Conservation (phyloP, 2,113 vertebrate species). For the Phoxinus phoxinus region DNA sequence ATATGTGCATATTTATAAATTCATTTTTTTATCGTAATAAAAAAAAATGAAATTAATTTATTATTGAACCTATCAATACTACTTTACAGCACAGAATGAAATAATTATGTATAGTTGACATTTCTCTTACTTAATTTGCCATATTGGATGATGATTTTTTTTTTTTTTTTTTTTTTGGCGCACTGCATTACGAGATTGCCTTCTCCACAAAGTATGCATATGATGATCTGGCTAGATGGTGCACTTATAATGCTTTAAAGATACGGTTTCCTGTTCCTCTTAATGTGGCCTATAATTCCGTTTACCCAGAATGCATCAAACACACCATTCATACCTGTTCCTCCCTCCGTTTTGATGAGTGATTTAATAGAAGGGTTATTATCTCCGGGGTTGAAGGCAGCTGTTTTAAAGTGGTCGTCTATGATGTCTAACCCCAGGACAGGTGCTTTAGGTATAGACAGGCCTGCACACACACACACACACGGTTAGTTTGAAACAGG, state of each 20-base stretch:
- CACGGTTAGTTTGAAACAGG: conserved; percentile 12
- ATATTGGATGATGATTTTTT: neutral
- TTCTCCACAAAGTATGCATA: neutral
- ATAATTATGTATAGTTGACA: neutral
- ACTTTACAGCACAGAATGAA: neutral
- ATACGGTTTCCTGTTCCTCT: neutral
- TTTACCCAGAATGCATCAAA: conserved; percentile 32
- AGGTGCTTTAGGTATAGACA: conserved; percentile 12
- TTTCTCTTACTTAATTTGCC: neutral
- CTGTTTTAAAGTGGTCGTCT: conserved; percentile 1
- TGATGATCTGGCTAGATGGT: neutral
- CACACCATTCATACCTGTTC: neutral
- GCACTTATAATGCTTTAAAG: neutral
- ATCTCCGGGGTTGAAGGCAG: neutral
- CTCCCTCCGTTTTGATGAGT: conserved; percentile 5
- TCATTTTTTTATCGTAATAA: neutral
- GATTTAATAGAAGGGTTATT: conserved; percentile 27
- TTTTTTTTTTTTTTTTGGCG: neutral
- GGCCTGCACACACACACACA: neutral
- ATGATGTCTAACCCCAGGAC: neutral
- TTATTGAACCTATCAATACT: neutral
- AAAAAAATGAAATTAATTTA: neutral
- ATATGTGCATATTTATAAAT: no score
- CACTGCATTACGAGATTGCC: neutral
- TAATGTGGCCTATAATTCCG: conserved; percentile 1